phyloP scores from a whole-genome alignment of 1,140 invertebrate genomes.

The Diploscapter pachys region DNA sequence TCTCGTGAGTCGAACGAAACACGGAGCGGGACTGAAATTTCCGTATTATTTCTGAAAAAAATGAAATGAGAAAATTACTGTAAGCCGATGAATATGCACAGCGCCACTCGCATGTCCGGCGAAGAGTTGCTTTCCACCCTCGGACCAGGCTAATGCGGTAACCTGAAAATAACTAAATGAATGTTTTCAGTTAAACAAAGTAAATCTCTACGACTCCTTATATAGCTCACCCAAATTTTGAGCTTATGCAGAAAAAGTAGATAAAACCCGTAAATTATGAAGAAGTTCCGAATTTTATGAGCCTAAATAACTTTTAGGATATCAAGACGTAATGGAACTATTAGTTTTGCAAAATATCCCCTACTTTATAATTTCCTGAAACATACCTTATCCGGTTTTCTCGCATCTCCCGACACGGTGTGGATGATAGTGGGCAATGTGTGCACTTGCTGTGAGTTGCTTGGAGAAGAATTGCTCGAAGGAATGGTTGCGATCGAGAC shows the following conservation, averaged over 20 bases:
- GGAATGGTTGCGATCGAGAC: slow-evolving; percentile 15
- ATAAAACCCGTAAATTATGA: neutral
- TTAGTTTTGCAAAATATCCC: neutral
- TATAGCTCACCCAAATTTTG: no score
- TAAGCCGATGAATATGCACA: slow-evolving; percentile 13
- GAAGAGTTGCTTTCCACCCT: slow-evolving; percentile 5
- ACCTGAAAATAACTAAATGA: neutral
- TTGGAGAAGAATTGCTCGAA: no score
- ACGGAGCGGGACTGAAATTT: slow-evolving; percentile 11
- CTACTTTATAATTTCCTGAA: neutral
- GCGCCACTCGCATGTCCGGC: slow-evolving; percentile 12
- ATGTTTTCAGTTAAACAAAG: no score
- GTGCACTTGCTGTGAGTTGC: slow-evolving; percentile 6
- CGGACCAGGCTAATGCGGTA: slow-evolving; percentile 10
- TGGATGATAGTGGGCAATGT: slow-evolving; percentile 12
- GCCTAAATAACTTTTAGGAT: neutral
- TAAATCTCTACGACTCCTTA: no score
- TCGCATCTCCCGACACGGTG: slow-evolving; percentile 17
- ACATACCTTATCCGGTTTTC: slow-evolving; percentile 14
- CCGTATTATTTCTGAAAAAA: neutral
- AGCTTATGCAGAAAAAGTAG: neutral
- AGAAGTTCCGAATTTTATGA: neutral
- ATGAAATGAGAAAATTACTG: neutral
- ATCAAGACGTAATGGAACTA: neutral
- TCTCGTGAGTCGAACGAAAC: slow-evolving; percentile 13